A percentile compares a stretch with the other conserved stretches of the same genome.
Conservation (phyloP, 2,888 invertebrate species). For the Eupithecia insigniata region DNA sequence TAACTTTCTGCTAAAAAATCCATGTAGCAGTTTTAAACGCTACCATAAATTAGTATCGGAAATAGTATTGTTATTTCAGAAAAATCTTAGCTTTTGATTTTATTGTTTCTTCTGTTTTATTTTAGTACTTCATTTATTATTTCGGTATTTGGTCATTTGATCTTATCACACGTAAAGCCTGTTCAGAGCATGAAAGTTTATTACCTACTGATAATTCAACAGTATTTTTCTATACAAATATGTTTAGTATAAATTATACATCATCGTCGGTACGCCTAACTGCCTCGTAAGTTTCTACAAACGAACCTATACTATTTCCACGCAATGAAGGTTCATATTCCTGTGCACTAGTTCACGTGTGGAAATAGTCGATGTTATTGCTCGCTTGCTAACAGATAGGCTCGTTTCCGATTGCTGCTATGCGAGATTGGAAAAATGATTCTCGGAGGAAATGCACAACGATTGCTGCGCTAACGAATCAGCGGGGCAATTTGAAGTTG, state of each 20-base stretch:
- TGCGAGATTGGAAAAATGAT: neutral
- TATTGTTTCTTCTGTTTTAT: neutral
- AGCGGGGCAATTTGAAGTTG: neutral
- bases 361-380: neutral
- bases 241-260: neutral
- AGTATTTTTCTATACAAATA: neutral
- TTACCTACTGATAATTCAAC: neutral
- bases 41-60: neutral
- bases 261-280: neutral
- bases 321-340: neutral
- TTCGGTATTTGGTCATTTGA: neutral
- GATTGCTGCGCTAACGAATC: conserved; percentile 6
- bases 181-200: neutral
- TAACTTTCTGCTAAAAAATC: no score
- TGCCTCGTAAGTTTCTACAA: neutral
- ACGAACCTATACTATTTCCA: neutral
- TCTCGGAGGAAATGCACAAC: neutral
- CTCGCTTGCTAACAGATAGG: neutral
- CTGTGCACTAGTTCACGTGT: neutral
- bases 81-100: neutral
- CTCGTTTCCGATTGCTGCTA: neutral
- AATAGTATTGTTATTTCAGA: neutral
- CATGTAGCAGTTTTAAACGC: no score
- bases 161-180: neutral
- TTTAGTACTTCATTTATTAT: neutral